phyloP scores from a whole-genome alignment of 2,888 invertebrate genomes.

The Phasia obesa region DNA sequence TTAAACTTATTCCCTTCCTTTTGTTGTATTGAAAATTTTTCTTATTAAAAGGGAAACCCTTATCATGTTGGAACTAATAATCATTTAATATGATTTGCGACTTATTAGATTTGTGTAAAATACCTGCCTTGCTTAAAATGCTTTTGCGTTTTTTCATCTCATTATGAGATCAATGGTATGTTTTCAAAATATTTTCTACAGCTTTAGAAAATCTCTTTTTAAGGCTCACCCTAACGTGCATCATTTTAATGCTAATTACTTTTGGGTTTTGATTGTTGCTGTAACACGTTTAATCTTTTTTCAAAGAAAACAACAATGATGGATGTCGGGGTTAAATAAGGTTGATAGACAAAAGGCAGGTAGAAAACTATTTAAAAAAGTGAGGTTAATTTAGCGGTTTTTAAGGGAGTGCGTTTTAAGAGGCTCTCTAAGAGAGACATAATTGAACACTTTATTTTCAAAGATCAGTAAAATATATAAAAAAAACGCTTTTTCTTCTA shows the following conservation, averaged over 20 bases:
- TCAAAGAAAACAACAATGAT: constrained; percentile 2
- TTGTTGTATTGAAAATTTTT: background rate
- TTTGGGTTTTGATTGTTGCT: constrained; percentile 4
- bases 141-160: background rate
- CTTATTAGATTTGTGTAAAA: background rate
- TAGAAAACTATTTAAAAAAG: background rate
- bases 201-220: background rate
- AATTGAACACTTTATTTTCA: too few species aligned
- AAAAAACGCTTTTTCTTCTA: too few species aligned
- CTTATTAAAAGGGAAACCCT: background rate
- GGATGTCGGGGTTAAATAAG: constrained; percentile 9
- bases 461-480: too few species aligned
- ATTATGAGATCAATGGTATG: background rate
- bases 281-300: constrained; percentile 1
- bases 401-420: background rate
- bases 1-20: background rate
- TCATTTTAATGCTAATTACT: background rate
- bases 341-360: constrained; percentile 8
- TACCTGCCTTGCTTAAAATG: background rate
- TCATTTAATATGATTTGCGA: too few species aligned
- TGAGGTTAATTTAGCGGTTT: background rate
- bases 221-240: constrained; percentile 14
- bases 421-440: background rate
- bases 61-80: background rate
- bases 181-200: background rate